These are phyloP conservation scores for Falco columbarius DNA, from an alignment of 2,797 vertebrate species.

Conservation along the genomic window DNA sequence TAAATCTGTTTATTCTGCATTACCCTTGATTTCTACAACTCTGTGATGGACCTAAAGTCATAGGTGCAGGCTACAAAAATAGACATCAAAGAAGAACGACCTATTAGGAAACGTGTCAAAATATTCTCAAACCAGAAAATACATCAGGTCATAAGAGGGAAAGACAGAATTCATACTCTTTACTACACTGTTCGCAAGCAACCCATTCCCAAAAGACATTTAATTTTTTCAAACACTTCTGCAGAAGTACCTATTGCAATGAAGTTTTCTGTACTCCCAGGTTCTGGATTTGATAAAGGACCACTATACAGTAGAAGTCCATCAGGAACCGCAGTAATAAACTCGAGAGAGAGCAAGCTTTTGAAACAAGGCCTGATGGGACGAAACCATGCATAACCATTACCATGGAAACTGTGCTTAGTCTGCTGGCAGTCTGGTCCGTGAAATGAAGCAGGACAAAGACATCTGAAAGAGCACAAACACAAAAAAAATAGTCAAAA, in stretches of 20 bases:
- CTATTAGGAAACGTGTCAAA: background rate
- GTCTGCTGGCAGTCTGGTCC: conserved; percentile 89
- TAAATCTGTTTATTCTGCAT: background rate
- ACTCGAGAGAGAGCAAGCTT: conserved; percentile 85
- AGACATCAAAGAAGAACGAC: background rate
- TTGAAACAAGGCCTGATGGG: conserved; percentile 85
- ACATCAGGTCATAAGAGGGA: background rate
- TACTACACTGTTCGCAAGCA: background rate
- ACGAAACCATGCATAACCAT: conserved; percentile 88
- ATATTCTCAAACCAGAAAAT: background rate
- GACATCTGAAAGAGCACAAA: conserved; percentile 78
- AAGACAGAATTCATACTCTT: background rate
- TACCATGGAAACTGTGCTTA: conserved; percentile 87
- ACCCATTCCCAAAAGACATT: background rate
- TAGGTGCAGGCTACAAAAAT: background rate
- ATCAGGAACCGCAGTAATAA: conserved; percentile 84
- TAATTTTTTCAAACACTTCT: background rate
- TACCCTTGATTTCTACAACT: background rate
- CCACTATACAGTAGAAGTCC: conserved; percentile 86
- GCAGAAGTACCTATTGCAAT: conserved; percentile 83
- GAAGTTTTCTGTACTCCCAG: conserved; percentile 83
- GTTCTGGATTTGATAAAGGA: conserved; percentile 80
- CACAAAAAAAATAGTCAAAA: background rate
- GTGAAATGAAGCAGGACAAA: conserved; percentile 83
- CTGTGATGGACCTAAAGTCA: background rate